Evolutionary conservation across 2,113 vertebrate species (phyloP).

Genomic region (Colistium nudipinnis): DNA sequence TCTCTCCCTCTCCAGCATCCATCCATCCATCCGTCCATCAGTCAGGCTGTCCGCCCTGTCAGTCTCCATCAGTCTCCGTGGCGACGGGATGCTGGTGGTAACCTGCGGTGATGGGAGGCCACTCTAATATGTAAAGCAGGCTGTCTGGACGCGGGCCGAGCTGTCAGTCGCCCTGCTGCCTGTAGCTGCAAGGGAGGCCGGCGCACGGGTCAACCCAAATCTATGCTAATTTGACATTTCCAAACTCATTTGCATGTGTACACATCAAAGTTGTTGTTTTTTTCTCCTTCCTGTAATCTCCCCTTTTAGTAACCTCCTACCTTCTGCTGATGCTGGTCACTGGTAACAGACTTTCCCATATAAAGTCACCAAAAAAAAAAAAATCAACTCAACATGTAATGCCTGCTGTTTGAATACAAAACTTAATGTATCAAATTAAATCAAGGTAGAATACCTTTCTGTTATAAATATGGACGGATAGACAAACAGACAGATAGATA

Average conservation of each 20-base stretch:
- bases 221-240: slow-evolving; percentile 99
- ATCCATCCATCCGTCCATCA: slow-evolving; percentile 56
- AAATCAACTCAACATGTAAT: too few relatives aligned
- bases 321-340: slow-evolving; percentile 12
- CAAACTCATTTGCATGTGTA: slow-evolving; percentile 91
- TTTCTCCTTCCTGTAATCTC: slow-evolving; percentile 34
- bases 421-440: too few relatives aligned
- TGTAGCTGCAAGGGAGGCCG: slow-evolving; percentile 88
- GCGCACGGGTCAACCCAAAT: slow-evolving; percentile 89
- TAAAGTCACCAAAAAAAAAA: background rate
- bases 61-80: slow-evolving; percentile 89
- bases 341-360: background rate
- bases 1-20: slow-evolving; percentile 2
- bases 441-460: too few relatives aligned
- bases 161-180: slow-evolving; percentile 87
- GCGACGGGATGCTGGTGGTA: slow-evolving; percentile 86
- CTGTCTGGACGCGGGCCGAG: slow-evolving; percentile 88
- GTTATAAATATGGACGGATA: too few relatives aligned
- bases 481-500: too few relatives aligned
- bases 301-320: slow-evolving; percentile 12
- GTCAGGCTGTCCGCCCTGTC: slow-evolving; percentile 87
- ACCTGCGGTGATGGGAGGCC: slow-evolving; percentile 84
- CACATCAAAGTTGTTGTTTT: slow-evolving; percentile 84
- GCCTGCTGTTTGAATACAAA: background rate
- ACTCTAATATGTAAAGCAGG: slow-evolving; percentile 88